phyloP scores from a whole-genome alignment of 2,888 invertebrate genomes.

The Tetanocera ferruginea region DNA sequence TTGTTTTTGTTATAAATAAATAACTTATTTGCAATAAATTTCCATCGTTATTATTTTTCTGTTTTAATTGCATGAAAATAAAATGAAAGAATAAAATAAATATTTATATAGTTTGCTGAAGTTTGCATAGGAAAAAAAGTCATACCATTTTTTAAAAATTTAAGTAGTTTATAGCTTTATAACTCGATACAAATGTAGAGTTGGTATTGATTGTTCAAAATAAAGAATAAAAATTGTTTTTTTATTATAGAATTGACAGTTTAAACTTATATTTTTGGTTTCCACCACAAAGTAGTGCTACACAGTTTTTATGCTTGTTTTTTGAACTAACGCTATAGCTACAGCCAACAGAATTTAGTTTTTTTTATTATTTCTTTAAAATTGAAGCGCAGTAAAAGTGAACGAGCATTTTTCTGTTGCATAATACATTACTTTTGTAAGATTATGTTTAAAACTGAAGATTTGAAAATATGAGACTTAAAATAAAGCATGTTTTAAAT shows the following conservation, averaged over 20 bases:
- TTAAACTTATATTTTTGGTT: no score
- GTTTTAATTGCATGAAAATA: conserved; percentile 4
- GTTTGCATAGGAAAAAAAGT: no score
- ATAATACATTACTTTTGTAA: neutral
- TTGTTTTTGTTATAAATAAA: conserved; percentile 10
- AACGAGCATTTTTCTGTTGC: neutral
- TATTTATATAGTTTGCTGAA: neutral
- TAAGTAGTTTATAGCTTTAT: no score
- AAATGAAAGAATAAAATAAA: neutral
- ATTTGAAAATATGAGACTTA: neutral
- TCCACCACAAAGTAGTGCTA: no score
- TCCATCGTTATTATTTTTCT: neutral
- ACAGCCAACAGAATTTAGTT: no score
- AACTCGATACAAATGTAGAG: no score
- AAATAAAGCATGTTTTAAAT: neutral
- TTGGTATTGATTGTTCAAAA: neutral
- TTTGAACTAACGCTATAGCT: no score
- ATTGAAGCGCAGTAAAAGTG: no score
- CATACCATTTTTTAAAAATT: no score
- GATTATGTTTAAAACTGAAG: neutral
- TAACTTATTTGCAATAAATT: neutral
- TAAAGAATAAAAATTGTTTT: neutral
- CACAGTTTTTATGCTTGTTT: no score
- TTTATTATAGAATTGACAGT: no score
- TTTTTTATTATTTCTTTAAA: no score